Evolutionary conservation across 2,888 invertebrate genomes (phyloP), one percentile per base, ranked within the genome.

Genomic region (Zygothrica quintamaculata): DNA sequence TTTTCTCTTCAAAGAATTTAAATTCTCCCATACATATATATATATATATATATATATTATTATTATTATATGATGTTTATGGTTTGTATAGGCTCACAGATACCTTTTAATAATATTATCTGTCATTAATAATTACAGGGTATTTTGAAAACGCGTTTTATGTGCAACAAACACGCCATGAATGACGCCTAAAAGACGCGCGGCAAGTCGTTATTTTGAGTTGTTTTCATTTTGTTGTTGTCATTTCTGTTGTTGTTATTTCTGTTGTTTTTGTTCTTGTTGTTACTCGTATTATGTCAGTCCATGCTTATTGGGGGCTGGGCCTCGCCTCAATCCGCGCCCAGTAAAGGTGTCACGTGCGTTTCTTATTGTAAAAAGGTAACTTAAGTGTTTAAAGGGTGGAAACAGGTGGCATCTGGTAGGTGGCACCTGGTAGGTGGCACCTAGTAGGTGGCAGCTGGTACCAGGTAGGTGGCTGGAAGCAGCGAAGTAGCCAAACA

Each of bases 161-260:
- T 76, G 68, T 74, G 69, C 78, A 59, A 51, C 71, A 65, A 70
- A 70, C 88, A 88, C 81, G 88, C 77, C 78, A 86, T 88, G 78
- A 88, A 81, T 89, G 89, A 88, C 89, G 89, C 89, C 89, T 74
- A 74, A 76, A 76, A 84, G 88, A 75, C 88, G 89, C 84, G 62
- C 65, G 76, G 47, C 55, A 57, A 15, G 40, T 55, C 44, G 60
- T 64, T 51, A 55, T 65, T 55, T 61, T 42, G 43, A 47, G 36
- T 25, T 42, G 31, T 43, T 26, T 26, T 55, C 40, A 55, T 61
- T 43, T 48, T 47, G 36, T 25, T 42, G 31, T 43, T 26, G 25
- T 37, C 15, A 18, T 13, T n/a, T 26, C 44, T 33, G 44, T 60
- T 44, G 47, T 53, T n/a, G 47, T 53, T 34, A 47, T 29, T 39